Evolutionary conservation across 2,888 invertebrate species (phyloP).

Genomic region (Diplazon laetatorius): DNA sequence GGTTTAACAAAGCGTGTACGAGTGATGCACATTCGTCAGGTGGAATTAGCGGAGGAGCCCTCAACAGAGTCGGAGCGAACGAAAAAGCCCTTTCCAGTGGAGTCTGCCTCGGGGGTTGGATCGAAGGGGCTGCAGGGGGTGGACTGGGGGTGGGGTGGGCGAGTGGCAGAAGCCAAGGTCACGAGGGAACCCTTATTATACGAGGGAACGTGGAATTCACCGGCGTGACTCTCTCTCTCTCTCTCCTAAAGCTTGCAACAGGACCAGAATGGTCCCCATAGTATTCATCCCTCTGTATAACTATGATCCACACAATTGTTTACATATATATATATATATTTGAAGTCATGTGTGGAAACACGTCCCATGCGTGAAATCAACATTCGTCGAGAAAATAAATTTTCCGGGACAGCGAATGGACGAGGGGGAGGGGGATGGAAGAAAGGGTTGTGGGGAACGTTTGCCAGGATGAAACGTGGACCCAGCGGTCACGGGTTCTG

Average conservation of each 20-base stretch:
- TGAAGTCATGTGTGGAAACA: slow-evolving; percentile 2
- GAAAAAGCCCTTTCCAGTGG: slow-evolving; percentile 39
- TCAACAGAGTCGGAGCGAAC: slow-evolving; percentile 30
- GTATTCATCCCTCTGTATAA: slow-evolving; percentile 30
- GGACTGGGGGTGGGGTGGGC: neutral
- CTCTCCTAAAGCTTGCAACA: slow-evolving; percentile 38
- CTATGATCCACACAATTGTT: neutral
- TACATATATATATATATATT: neutral
- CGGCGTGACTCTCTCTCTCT: slow-evolving; percentile 54
- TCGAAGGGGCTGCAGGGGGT: slow-evolving; percentile 47
- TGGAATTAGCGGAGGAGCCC: slow-evolving; percentile 67
- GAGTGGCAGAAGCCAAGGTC: slow-evolving; percentile 34
- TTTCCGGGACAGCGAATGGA: slow-evolving; percentile 60
- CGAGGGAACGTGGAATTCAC: slow-evolving; percentile 35
- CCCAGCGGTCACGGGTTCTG: slow-evolving; percentile 58
- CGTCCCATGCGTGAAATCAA: slow-evolving; percentile 68
- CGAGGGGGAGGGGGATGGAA: slow-evolving; percentile 27
- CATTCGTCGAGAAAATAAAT: slow-evolving; percentile 72
- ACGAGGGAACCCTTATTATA: slow-evolving; percentile 60
- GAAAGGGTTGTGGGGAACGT: slow-evolving; percentile 32
- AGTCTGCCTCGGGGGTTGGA: slow-evolving; percentile 51
- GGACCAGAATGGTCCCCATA: slow-evolving; percentile 48
- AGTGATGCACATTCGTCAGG: slow-evolving; percentile 65
- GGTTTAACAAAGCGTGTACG: slow-evolving; percentile 19
- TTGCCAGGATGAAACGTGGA: slow-evolving; percentile 45